phyloP scores from a whole-genome alignment of 2,113 vertebrate species.

The Gallinago undulata region DNA sequence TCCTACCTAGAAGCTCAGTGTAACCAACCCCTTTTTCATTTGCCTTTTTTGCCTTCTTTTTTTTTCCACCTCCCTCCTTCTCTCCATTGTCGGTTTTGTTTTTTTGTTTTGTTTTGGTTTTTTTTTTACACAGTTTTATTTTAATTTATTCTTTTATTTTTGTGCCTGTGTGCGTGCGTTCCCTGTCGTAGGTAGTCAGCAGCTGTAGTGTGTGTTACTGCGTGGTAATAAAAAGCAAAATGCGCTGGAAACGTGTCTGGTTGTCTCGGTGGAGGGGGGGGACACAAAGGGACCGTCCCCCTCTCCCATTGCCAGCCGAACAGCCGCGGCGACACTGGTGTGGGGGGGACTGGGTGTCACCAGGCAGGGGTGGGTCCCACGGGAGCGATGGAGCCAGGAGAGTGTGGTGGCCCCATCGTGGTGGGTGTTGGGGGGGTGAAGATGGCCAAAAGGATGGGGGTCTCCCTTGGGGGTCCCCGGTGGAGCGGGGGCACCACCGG shows the following conservation, averaged over 20 bases:
- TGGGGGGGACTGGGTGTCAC: neutral
- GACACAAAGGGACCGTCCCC: neutral
- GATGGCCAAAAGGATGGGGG: neutral
- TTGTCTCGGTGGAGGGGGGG: neutral
- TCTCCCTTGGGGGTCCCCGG: neutral
- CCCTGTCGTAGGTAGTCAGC: slow-evolving; percentile 38
- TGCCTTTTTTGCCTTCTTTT: neutral
- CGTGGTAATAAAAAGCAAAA: slow-evolving; percentile 68
- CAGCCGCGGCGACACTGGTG: fast-evolving
- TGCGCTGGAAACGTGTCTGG: neutral
- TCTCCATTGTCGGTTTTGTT: neutral
- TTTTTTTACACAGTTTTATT: neutral
- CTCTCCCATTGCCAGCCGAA: fast-evolving
- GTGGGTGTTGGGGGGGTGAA: neutral
- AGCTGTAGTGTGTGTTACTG: slow-evolving; percentile 66
- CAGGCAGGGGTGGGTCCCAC: neutral
- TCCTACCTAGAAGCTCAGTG: neutral
- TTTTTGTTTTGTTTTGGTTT: neutral
- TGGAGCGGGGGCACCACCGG: neutral
- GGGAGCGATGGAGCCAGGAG: neutral
- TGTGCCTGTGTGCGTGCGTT: slow-evolving; percentile 31
- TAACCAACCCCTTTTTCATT: neutral
- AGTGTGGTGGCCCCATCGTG: neutral
- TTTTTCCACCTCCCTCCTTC: neutral
- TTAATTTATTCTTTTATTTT: slow-evolving; percentile 64